Base-by-base conservation (phyloP, 1,140 invertebrate species). In the Nebria ingens region DNA sequence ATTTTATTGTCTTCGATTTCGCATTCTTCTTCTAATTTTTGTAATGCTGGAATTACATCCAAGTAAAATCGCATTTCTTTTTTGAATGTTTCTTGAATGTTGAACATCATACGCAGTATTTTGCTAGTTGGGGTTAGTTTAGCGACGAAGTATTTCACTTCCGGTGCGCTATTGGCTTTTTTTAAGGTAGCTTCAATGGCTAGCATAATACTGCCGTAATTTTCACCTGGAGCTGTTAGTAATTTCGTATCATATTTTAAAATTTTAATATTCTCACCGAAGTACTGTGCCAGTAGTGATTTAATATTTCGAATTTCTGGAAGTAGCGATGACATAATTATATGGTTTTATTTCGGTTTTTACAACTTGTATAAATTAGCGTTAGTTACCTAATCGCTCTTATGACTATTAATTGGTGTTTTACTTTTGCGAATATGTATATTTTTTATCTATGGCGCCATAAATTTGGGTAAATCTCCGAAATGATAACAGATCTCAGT, bases 11-110 rank as follows among this genome's bases (percentile, higher is more conserved):
- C 42, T 11, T 68, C 57, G 0, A 75, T 21, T 0, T 70, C 70
- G 2, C 58, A 64, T 21, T 76, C 66, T 3, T 66, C 40, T 51
- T 78, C 73, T 2, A 79, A 54, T 19, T 74, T 60, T 0, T 67
- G 25, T 50, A 78, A 67, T 9, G 65, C 67, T 2, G 74, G 69
- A 0, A 66, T 65, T 45, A 78, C 58, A 17, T 61, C 63, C 51
- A 65, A 59, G 38, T 79, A 79, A 21, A 77, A 75, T 1, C 68
- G 58, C n/a, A 77, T 61, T 58, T 79, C 77, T n/a, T 77, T 77
- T 0, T 68, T 57, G 40, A 77, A 78, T 0, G 76, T 71, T 0
- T 72, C 55, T 19, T 77, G 73, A 3, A 73, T 76, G 56, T 77
- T 71, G 58, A 79, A 78, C 2, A 79, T 60, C 21, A 74, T 66